Percentiles rank a stretch among this genome's conserved stretches.
These are phyloP conservation scores for Rhinopomastus cyanomelas DNA, from an alignment of 2,113 vertebrate genomes.

Conservation along the genomic window DNA sequence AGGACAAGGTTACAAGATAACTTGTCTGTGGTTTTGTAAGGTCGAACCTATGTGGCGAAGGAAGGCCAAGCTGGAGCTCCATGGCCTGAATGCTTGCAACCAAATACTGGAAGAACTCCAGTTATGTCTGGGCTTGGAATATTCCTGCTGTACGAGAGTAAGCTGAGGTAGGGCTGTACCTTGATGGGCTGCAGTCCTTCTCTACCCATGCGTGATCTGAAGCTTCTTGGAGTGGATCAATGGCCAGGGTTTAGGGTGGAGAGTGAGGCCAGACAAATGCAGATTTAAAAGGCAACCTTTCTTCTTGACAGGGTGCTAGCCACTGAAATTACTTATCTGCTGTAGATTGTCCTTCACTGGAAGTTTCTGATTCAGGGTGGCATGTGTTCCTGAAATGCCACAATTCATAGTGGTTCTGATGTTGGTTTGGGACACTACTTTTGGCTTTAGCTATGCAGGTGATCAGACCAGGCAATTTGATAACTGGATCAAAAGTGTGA, in stretches of 20 bases:
- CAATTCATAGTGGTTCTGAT: not conserved
- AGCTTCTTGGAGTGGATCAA: not conserved
- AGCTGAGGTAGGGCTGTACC: not conserved
- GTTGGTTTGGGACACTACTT: not conserved
- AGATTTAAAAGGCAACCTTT: not conserved
- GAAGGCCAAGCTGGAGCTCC: not conserved
- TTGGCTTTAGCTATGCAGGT: not conserved
- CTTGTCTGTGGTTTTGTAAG: slow-evolving; percentile 37
- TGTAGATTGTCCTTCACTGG: not conserved
- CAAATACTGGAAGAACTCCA: not conserved
- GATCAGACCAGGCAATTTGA: not conserved
- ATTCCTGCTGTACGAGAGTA: not conserved
- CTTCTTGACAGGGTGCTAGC: not conserved
- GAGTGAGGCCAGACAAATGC: not conserved
- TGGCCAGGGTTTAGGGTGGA: not conserved
- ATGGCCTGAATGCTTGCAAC: not conserved
- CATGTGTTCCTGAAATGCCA: not conserved
- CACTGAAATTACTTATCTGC: not conserved
- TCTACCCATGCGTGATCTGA: not conserved
- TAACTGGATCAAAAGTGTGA: not conserved
- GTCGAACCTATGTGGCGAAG: fast-evolving
- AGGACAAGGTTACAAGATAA: slow-evolving; percentile 3
- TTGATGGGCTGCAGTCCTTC: not conserved
- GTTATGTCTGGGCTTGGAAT: not conserved
- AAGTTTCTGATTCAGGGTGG: not conserved